Base-by-base conservation (phyloP, 2,113 vertebrate species). In the Psilopsiagon aurifrons region DNA sequence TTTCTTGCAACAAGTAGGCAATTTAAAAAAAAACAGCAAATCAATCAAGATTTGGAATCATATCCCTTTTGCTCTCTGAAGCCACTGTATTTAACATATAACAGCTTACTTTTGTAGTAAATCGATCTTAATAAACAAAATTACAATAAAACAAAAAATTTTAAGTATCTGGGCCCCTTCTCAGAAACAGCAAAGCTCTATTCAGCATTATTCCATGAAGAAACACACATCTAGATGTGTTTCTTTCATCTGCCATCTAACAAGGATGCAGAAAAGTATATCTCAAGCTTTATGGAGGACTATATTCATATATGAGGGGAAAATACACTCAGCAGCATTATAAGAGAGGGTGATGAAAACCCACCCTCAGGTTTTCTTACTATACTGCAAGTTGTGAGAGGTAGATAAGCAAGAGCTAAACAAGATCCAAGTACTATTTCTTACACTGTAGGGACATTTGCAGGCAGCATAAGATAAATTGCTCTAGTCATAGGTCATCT, bases 381-480 rank as follows among this genome's bases (percentile, higher is more conserved):
- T 47, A 7, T 18, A 62, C 37, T 51, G 18, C 46, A 59, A 67
- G 46, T 60, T 66, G 10, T 35, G 46, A 54, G 41, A 44, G 9
- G 22, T 24, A 8, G 24, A 41, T 49, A 92, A 76, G 44, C 35
- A 66, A 76, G 37, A 79, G 31, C 22, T 89, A 89, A 74, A 77
- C 2, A 6, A 28, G 29, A 60, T 66, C 31, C 22, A 54, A 51
- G 39, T 47, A 31, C 44, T 33, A 51, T 73, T 91, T 92, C 51
- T 59, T 86, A 81, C 57, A 44, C 51, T 46, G 51, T 60, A 92
- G 85, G 60, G 29, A 91, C 71, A 54, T 69, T 52, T 80, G 46
- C 49, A 83, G 77, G 78, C 70, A 85, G 35, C 17, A 13, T 31
- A 92, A 89, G 89, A 89, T 90, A 86, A 94, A 87, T 75, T 67